Conservation (phyloP, 2,113 vertebrate species). For the Protobothrops mucrosquamatus region DNA sequence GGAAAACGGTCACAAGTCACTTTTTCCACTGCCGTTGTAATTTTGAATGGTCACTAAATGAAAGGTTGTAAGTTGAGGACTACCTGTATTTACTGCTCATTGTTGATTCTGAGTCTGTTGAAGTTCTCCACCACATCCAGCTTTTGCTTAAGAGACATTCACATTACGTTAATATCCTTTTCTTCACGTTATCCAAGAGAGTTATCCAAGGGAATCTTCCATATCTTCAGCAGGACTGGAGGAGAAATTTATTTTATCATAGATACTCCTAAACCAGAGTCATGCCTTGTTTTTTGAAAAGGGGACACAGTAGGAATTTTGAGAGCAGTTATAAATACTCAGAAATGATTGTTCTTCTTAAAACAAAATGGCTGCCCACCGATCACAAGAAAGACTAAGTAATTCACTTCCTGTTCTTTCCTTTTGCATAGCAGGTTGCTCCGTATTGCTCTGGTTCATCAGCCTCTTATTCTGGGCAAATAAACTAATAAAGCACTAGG, state of each 20-base stretch:
- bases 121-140: not conserved
- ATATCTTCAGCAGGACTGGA: not conserved
- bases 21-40: not conserved
- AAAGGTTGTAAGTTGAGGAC: not conserved
- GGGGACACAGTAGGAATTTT: not conserved
- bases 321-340: not conserved
- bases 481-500: not conserved
- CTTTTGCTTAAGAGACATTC: not conserved
- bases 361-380: not conserved
- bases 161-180: not conserved
- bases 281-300: not conserved
- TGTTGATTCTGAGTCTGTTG: not conserved
- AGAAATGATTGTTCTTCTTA: not conserved
- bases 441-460: not conserved
- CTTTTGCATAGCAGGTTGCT: not conserved
- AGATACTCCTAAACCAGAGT: not conserved
- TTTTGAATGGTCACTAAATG: not conserved
- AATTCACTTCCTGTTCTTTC: not conserved
- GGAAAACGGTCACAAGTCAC: not conserved
- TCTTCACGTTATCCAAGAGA: not conserved
- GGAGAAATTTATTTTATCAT: not conserved
- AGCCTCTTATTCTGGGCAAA: not conserved
- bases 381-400: not conserved
- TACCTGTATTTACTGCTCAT: slow-evolving; percentile 25
- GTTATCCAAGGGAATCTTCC: not conserved